Base-by-base conservation (phyloP, 2,888 invertebrate genomes). In the Cheiracanthium punctorium region DNA sequence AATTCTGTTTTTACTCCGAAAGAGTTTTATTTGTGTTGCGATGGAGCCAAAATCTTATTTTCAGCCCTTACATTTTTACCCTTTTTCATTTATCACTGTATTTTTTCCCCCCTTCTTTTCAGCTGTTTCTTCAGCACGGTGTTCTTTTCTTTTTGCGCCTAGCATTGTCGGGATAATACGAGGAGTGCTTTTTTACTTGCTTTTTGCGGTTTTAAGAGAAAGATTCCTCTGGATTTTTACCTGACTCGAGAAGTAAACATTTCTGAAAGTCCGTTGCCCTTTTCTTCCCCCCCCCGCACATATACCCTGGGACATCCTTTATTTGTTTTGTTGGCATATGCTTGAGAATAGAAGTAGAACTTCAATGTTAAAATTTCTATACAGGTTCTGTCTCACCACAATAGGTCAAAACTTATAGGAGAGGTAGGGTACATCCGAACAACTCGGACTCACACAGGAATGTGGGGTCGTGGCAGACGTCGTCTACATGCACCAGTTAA, bases 11-110 rank as follows among this genome's bases (percentile, higher is more conserved):
- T 74, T 74, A 43, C 28, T n/a, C 14, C 28, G 65, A 28, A 80
- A 74, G 74, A 67, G 80, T 81, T 81, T 80, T 74, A 74, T 81
- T 81, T 81, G 65, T 24, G 65, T 81, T 81, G 80, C 48, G 67
- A 37, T 41, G 43, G 30, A 67, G 80, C 80, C 80, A 81, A 74
- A 67, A n/a, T 32, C 67, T 67, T 67, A 67, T 81, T 81, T 37
- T 52, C 52, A 48, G 37, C 67, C 33, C 58, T 41, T 64, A 32
- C 30, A n/a, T 64, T 64, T 33, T 71, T 64, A 37, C 64, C 20
- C 37, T 24, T n/a, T 17, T 48, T 48, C 48, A 37, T 37, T 37
- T 12, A 64, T 29, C 80, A 72, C 72, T 30, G n/a, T n/a, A n/a
- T 43, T 20, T 67, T 72, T 69, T 80, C 33, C 52, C 37, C 48